These are phyloP conservation scores for Callyntrura sp. DNA, from an alignment of 2,888 invertebrate species.

Conservation along the genomic window DNA sequence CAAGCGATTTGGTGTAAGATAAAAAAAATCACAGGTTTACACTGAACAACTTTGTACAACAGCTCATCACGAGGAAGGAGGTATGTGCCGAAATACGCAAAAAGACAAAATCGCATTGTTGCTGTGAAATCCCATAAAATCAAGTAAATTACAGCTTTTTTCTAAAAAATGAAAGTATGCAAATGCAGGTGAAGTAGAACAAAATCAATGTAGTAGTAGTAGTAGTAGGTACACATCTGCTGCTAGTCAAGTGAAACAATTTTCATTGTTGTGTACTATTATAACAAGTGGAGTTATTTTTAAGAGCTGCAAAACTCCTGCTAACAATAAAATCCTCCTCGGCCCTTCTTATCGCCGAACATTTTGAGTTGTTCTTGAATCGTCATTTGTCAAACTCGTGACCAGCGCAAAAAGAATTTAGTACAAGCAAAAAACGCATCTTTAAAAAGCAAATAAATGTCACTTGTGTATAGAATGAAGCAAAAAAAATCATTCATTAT, in stretches of 20 bases:
- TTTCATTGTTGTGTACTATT: neutral
- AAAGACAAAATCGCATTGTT: neutral
- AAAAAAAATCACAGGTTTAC: no score
- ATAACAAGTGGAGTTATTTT: neutral
- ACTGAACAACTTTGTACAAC: no score
- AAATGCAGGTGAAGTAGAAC: neutral
- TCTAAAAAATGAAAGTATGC: slow-evolving; percentile 14
- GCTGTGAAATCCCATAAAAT: neutral
- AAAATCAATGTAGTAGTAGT: neutral
- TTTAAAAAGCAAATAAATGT: slow-evolving; percentile 48
- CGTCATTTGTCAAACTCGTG: slow-evolving; percentile 45
- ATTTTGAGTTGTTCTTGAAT: slow-evolving; percentile 30
- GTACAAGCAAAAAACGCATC: slow-evolving; percentile 35
- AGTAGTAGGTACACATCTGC: neutral
- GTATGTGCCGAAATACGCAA: no score
- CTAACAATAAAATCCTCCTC: neutral
- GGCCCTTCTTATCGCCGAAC: slow-evolving; percentile 8
- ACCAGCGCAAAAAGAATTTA: slow-evolving; percentile 43
- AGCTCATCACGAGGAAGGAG: no score
- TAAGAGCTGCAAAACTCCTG: neutral
- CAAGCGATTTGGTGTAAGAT: neutral
- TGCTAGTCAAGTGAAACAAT: neutral
- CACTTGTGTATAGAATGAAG: slow-evolving; percentile 29
- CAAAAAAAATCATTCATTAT: slow-evolving; percentile 27
- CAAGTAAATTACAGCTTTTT: slow-evolving; percentile 3